Percentiles rank a stretch among this genome's conserved stretches.
phyloP scores from a whole-genome alignment of 1,140 invertebrate species.

The Drepana arcuata region DNA sequence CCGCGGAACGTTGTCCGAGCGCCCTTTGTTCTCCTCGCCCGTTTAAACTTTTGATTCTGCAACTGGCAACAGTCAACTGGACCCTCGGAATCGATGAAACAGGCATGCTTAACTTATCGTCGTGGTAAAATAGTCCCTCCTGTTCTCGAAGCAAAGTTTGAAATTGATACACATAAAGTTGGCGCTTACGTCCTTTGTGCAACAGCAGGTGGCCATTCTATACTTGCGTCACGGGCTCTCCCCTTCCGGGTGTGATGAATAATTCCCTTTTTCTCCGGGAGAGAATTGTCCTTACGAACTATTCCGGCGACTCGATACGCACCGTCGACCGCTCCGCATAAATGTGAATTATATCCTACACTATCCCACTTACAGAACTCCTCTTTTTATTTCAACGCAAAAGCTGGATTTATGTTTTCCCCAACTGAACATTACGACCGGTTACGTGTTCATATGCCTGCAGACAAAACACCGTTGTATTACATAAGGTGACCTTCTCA shows the following conservation, averaged over 20 bases:
- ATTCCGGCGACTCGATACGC: conserved; percentile 60
- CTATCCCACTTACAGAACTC: conserved; percentile 53
- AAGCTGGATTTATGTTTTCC: conserved; percentile 52
- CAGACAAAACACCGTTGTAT: conserved; percentile 16
- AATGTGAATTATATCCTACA: conserved; percentile 63
- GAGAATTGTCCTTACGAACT: conserved; percentile 66
- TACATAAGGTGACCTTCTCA: too few relatives aligned
- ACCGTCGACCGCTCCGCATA: conserved; percentile 53
- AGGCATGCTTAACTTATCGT: conserved; percentile 9
- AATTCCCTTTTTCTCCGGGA: conserved; percentile 66
- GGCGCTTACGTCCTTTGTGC: conserved; percentile 25
- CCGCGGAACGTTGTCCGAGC: conserved; percentile 49
- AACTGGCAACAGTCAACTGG: conserved; percentile 65
- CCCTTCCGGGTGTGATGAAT: conserved; percentile 71
- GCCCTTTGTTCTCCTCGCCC: conserved; percentile 65
- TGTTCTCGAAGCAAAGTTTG: not conserved
- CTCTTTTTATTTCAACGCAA: conserved; percentile 59
- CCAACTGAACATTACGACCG: conserved; percentile 37
- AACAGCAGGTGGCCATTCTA: conserved; percentile 53
- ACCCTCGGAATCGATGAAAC: conserved; percentile 53
- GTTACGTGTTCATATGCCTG: conserved; percentile 29
- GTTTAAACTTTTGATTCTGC: conserved; percentile 72
- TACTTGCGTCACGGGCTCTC: conserved; percentile 68
- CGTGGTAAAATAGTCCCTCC: not conserved
- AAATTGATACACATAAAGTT: conserved; percentile 5